phyloP scores from a whole-genome alignment of 1,140 invertebrate species.

The Trachymyrmex septentrionalis region DNA sequence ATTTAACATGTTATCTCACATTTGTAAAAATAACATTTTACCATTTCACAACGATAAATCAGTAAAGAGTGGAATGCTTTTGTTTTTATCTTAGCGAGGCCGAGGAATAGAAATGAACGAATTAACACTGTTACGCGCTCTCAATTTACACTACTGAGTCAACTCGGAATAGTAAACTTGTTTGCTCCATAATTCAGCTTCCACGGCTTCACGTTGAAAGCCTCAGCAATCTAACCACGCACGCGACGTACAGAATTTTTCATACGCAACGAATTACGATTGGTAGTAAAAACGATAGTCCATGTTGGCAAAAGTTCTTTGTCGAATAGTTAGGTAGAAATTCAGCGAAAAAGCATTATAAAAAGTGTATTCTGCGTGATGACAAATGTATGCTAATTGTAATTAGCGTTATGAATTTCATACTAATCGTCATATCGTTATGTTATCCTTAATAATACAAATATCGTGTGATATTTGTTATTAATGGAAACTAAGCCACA shows the following conservation, averaged over 20 bases:
- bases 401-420: constrained; percentile 38
- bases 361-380: background rate
- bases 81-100: constrained; percentile 14
- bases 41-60: background rate
- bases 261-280: constrained; percentile 24
- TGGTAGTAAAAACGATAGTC: constrained; percentile 13
- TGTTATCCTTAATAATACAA: background rate
- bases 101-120: constrained; percentile 18
- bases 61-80: background rate
- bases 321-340: background rate
- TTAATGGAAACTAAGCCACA: constrained; percentile 10
- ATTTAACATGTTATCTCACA: background rate
- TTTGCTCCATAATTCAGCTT: constrained; percentile 56
- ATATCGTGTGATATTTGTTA: constrained; percentile 8
- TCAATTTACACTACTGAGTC: constrained; percentile 54
- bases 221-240: constrained; percentile 31
- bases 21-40: background rate
- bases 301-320: background rate
- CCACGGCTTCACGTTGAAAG: constrained; percentile 14
- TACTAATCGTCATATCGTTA: constrained; percentile 3
- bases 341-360: background rate
- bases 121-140: constrained; percentile 32
- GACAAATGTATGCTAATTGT: constrained; percentile 18
- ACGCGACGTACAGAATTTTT: constrained; percentile 29
- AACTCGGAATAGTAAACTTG: constrained; percentile 55